Evolutionary conservation across 2,113 vertebrate genomes (phyloP).

Genomic region (Phyllopteryx taeniolatus): DNA sequence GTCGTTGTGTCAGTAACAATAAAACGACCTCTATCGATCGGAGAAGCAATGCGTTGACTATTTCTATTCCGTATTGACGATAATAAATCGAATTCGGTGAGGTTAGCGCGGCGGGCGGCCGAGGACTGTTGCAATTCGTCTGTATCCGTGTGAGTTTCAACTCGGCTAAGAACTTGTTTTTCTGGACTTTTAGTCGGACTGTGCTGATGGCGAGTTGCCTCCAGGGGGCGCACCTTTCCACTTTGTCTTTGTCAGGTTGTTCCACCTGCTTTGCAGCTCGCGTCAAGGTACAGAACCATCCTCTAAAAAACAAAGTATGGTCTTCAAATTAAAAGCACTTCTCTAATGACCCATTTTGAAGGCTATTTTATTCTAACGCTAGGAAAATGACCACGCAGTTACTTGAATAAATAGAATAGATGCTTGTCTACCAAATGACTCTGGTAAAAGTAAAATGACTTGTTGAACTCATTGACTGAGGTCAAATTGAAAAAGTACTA

Average conservation of each 20-base stretch:
- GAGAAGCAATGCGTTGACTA: background rate
- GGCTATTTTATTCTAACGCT: background rate
- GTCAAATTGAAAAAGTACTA: no score
- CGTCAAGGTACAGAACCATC: background rate
- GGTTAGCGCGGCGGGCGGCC: no score
- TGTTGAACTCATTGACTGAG: no score
- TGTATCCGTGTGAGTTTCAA: background rate
- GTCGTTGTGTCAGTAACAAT: background rate
- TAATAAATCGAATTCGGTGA: no score
- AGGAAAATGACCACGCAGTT: background rate
- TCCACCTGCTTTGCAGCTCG: slow-evolving; percentile 18
- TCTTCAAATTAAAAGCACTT: slow-evolving; percentile 35
- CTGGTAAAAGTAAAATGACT: no score
- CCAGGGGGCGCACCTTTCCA: slow-evolving; percentile 57
- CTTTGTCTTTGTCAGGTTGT: slow-evolving; percentile 6
- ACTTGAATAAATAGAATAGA: background rate
- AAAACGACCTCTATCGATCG: no score
- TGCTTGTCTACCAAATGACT: no score
- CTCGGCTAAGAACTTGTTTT: background rate
- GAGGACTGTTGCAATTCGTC: background rate
- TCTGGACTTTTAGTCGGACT: background rate
- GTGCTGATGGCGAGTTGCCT: slow-evolving; percentile 26
- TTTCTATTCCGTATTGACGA: background rate
- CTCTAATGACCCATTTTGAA: background rate
- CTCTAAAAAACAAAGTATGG: no score